Evolutionary conservation across 2,888 invertebrate species (phyloP).

Genomic region (Drosophila siamana): DNA sequence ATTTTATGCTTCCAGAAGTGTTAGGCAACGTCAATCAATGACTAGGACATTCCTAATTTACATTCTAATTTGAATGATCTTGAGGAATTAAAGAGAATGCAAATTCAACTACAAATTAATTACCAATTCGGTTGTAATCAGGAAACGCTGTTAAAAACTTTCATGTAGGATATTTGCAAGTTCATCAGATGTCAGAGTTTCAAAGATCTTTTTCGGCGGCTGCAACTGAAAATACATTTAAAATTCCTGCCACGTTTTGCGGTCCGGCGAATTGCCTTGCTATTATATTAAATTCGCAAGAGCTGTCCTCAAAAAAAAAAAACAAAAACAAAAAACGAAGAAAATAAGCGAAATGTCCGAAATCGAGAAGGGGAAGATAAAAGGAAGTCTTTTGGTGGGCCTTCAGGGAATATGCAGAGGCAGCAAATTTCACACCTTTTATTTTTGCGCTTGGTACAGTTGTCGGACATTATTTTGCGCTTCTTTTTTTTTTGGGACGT

Average conservation of each 20-base stretch:
- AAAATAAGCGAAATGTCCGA: background rate
- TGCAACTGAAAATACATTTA: slow-evolving; percentile 58
- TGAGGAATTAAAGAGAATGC: too few species aligned
- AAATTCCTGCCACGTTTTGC: slow-evolving; percentile 70
- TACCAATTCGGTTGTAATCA: too few species aligned
- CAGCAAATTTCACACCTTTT: slow-evolving; percentile 69
- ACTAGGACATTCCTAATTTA: too few species aligned
- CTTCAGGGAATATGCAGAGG: slow-evolving; percentile 66
- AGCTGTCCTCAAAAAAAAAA: slow-evolving; percentile 28
- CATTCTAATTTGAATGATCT: too few species aligned
- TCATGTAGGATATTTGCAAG: slow-evolving; percentile 4
- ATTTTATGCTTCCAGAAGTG: background rate
- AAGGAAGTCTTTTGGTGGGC: slow-evolving; percentile 30
- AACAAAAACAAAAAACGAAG: background rate
- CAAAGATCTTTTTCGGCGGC: slow-evolving; percentile 1
- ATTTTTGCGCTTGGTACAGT: slow-evolving; percentile 45
- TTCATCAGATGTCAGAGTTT: background rate
- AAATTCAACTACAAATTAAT: too few species aligned
- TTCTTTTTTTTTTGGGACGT: background rate
- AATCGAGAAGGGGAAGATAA: slow-evolving; percentile 5
- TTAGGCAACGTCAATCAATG: background rate
- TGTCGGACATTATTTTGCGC: slow-evolving; percentile 15
- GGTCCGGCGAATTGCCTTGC: slow-evolving; percentile 68
- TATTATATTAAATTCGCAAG: slow-evolving; percentile 69
- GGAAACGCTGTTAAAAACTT: too few species aligned